Percentiles rank a stretch among this genome's conserved stretches.
phyloP scores from a whole-genome alignment of 2,888 invertebrate genomes.

The Pterostichus madidus region DNA sequence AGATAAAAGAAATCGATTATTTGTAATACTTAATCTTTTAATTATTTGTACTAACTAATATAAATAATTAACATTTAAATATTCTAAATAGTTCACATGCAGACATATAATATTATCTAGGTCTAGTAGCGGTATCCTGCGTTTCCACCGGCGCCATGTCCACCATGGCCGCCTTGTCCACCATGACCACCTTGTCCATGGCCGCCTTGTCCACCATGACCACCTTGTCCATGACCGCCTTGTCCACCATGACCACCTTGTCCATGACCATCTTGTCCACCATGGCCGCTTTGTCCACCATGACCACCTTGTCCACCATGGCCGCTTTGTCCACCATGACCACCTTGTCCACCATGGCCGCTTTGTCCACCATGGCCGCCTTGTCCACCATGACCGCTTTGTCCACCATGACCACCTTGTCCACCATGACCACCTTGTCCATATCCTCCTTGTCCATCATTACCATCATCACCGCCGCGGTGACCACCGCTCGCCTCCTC shows the following conservation, averaged over 20 bases:
- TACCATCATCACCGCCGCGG: constrained; percentile 44
- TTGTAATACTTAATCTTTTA: background rate
- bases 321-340: background rate
- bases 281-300: constrained; percentile 11
- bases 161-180: constrained; percentile 16
- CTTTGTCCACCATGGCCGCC: constrained; percentile 5
- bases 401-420: background rate
- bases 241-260: background rate
- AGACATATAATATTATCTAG: background rate
- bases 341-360: background rate
- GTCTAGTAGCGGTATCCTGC: constrained; percentile 68
- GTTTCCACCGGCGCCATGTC: constrained; percentile 34
- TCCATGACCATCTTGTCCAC: no score
- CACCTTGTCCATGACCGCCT: constrained; percentile 70
- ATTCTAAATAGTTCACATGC: constrained; percentile 10
- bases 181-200: background rate
- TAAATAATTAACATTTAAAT: constrained; percentile 33
- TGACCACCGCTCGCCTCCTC: constrained; percentile 70
- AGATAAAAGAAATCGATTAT: background rate
- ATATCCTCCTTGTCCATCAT: constrained; percentile 31
- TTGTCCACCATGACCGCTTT: constrained; percentile 62
- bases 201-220: background rate
- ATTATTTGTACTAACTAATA: constrained; percentile 18
- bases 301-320: constrained; percentile 53
- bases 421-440: constrained; percentile 68